phyloP scores from a whole-genome alignment of 2,888 invertebrate genomes.

The Morpho achilles region DNA sequence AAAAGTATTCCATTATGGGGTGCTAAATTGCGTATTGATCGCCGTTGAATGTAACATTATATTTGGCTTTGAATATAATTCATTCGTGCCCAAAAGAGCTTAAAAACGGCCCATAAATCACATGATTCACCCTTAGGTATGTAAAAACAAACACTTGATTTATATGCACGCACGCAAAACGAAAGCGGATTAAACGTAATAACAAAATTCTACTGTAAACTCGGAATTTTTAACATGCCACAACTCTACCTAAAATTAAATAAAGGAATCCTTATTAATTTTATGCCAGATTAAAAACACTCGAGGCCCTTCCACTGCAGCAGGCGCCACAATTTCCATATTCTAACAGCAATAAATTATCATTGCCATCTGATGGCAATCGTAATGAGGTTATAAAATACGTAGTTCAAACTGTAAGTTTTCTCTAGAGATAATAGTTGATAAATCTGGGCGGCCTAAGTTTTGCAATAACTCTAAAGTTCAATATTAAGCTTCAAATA shows the following conservation, averaged over 20 bases:
- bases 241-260: slow-evolving; percentile 44
- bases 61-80: slow-evolving; percentile 19
- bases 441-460: slow-evolving; percentile 5
- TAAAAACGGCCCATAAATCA: slow-evolving; percentile 29
- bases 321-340: slow-evolving; percentile 54
- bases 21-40: slow-evolving; percentile 47
- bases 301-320: slow-evolving; percentile 46
- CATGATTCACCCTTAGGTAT: slow-evolving; percentile 33
- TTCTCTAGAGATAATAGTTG: slow-evolving; percentile 11
- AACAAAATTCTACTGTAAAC: slow-evolving; percentile 38
- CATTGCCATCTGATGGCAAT: slow-evolving; percentile 43
- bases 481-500: slow-evolving; percentile 1
- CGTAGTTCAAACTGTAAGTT: slow-evolving; percentile 8
- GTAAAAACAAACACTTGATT: slow-evolving; percentile 36
- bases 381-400: slow-evolving; percentile 26
- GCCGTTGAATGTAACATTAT: slow-evolving; percentile 18
- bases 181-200: slow-evolving; percentile 38
- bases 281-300: slow-evolving; percentile 63
- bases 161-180: slow-evolving; percentile 34
- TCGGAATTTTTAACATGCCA: slow-evolving; percentile 30
- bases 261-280: slow-evolving; percentile 60
- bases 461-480: slow-evolving; percentile 4
- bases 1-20: slow-evolving; percentile 46
- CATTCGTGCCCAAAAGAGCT: slow-evolving; percentile 26
- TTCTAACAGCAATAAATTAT: slow-evolving; percentile 61